phyloP scores from a whole-genome alignment of 35 echinoderm and acorn worm species.

The Apostichopus japonicus region DNA sequence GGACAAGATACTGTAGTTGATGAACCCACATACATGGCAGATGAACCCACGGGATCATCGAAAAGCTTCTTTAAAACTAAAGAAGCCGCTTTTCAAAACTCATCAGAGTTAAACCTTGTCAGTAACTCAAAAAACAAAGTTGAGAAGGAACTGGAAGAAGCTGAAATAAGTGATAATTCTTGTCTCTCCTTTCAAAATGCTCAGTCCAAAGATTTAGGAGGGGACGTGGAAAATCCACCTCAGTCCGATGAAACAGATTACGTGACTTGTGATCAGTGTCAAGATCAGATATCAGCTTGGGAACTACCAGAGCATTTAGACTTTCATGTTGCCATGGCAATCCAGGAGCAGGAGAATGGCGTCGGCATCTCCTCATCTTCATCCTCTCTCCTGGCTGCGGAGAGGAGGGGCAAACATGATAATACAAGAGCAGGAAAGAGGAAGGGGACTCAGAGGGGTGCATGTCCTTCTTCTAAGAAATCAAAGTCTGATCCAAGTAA shows the following conservation, averaged over 20 bases:
- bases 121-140: background rate
- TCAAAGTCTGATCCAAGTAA: slow-evolving; percentile 50
- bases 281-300: slow-evolving; percentile 70
- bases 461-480: slow-evolving; percentile 58
- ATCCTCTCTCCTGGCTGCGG: background rate
- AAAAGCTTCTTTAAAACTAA: background rate
- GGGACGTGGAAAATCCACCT: background rate
- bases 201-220: background rate
- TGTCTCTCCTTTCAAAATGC: no score
- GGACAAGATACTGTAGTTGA: background rate
- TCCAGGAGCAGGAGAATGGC: slow-evolving; percentile 65
- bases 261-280: slow-evolving; percentile 84
- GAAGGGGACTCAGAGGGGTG: slow-evolving; percentile 57
- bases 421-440: slow-evolving; percentile 60
- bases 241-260: slow-evolving; percentile 47
- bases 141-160: no score
- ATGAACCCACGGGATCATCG: background rate
- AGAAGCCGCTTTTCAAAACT: background rate
- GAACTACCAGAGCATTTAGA: slow-evolving; percentile 94
- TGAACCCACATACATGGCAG: background rate
- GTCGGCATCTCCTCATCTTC: background rate
- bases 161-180: no score
- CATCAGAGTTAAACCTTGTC: background rate
- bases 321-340: slow-evolving; percentile 84
- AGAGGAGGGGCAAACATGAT: background rate